phyloP scores from a whole-genome alignment of 2,888 invertebrate genomes.

The Eupeodes latifasciatus region DNA sequence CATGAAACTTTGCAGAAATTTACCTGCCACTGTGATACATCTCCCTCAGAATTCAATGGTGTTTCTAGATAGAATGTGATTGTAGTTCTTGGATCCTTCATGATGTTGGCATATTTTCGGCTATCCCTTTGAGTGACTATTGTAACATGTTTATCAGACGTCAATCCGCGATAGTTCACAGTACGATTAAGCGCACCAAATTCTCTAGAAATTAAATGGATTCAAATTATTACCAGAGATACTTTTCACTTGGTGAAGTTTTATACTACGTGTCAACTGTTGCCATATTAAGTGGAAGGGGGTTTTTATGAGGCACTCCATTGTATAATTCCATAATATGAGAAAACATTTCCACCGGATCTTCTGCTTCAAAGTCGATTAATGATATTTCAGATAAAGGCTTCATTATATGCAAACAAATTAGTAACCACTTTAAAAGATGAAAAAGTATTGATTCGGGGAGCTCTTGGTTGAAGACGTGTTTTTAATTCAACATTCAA shows the following conservation, averaged over 20 bases:
- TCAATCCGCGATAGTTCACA: conserved; percentile 81
- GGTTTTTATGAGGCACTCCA: neutral
- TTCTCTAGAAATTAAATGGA: conserved; percentile 76
- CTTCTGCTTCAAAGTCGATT: conserved; percentile 77
- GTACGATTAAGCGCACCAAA: conserved; percentile 81
- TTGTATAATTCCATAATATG: conserved; percentile 74
- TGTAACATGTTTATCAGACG: conserved; percentile 77
- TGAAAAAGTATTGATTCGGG: no score
- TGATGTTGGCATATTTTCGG: conserved; percentile 81
- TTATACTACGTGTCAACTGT: conserved; percentile 80
- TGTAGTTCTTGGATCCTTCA: conserved; percentile 79
- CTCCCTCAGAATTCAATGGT: neutral
- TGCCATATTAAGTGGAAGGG: conserved; percentile 80
- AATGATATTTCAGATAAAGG: conserved; percentile 76
- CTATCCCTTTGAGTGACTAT: conserved; percentile 81
- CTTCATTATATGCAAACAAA: conserved; percentile 51
- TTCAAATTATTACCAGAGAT: neutral
- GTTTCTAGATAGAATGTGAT: conserved; percentile 79
- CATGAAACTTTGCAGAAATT: conserved; percentile 46
- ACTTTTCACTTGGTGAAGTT: neutral
- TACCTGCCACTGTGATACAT: conserved; percentile 52
- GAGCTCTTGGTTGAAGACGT: no score
- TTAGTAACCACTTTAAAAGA: no score
- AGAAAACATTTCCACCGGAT: conserved; percentile 79
- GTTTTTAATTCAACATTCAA: no score